Base-by-base conservation (phyloP, 1,140 invertebrate species). In the Xylocopa sonorina region DNA sequence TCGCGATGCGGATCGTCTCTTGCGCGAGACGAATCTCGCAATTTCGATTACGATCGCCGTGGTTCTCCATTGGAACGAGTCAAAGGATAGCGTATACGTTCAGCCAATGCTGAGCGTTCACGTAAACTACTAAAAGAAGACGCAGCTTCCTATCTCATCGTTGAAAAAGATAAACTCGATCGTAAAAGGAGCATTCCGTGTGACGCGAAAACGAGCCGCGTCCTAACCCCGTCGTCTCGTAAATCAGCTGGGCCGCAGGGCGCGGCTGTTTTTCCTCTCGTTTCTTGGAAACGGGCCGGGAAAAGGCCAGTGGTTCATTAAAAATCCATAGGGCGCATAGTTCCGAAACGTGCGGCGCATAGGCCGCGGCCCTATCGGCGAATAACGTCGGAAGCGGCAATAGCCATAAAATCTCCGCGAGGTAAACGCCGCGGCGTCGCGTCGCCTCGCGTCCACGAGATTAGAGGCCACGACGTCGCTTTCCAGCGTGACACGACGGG, bases 271-370 rank as follows among this genome's bases (percentile, higher is more conserved):
- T 32, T 34, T 38, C 43, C 32, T 27, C 27, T 38, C 29, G 14
- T 51, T 67, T 66, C 73, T 9, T 14, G 50, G 73, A 57, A 75
- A 55, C 46, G 43, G 21, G 0, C 73, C 62, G 62, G 62, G 34
- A 67, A 55, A 74, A 66, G 57, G 34, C 21, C 41, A 29, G 38
- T 60, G 12, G 53, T 50, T 77, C 75, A 82, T 84, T 84, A 84
- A 84, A 83, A 84, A 84, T 82, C 80, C 82, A 77, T 71, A 64
- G 80, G 74, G 77, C 64, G 76, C 75, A 84, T 79, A 84, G 83
- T 79, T 75, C 69, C 60, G 60, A 50, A 55, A 84, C 83, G 83
- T 84, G 83, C 69, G 27, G 51, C 9, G 81, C 68, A 80, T 79
- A 24, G 53, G 43, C 29, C 50, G 58, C 7, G 14, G 66, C 55